Evolutionary conservation across 2,888 invertebrate genomes (phyloP).

Genomic region (Aphidius colemani): DNA sequence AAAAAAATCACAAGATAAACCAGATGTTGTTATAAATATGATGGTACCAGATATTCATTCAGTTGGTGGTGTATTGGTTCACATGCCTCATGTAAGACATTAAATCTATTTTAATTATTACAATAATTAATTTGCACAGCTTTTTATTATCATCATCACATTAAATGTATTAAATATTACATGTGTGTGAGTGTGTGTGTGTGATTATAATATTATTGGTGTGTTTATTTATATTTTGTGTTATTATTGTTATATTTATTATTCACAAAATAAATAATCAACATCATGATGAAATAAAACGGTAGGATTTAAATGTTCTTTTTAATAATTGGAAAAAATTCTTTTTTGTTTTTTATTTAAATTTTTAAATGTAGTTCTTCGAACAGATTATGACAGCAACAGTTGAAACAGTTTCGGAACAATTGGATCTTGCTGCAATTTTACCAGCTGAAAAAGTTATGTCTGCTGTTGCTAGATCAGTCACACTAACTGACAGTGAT

Average conservation of each 20-base stretch:
- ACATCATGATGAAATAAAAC: conserved; percentile 26
- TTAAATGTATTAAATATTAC: conserved; percentile 2
- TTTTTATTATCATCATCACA: conserved; percentile 10
- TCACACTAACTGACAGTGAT: conserved; percentile 87
- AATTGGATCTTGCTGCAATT: conserved; percentile 85
- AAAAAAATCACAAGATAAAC: conserved; percentile 67
- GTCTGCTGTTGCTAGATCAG: conserved; percentile 82
- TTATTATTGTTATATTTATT: too few relatives aligned
- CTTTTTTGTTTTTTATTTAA: conserved; percentile 42
- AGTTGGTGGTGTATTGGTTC: conserved; percentile 85
- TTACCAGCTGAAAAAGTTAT: conserved; percentile 77
- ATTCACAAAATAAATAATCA: too few relatives aligned
- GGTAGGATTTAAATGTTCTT: conserved; percentile 48
- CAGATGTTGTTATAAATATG: conserved; percentile 68
- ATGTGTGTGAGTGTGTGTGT: background rate
- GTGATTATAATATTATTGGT: conserved; percentile 10
- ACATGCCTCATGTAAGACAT: conserved; percentile 89
- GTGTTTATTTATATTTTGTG: too few relatives aligned
- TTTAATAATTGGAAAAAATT: background rate
- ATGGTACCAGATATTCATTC: conserved; percentile 72
- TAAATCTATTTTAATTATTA: background rate
- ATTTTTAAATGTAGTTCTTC: conserved; percentile 59
- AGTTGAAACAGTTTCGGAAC: conserved; percentile 91
- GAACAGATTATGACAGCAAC: conserved; percentile 91
- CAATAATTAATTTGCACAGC: background rate